Evolutionary conservation across 2,888 invertebrate species (phyloP), one percentile per base, ranked within the genome.

Genomic region (Leucania comma): DNA sequence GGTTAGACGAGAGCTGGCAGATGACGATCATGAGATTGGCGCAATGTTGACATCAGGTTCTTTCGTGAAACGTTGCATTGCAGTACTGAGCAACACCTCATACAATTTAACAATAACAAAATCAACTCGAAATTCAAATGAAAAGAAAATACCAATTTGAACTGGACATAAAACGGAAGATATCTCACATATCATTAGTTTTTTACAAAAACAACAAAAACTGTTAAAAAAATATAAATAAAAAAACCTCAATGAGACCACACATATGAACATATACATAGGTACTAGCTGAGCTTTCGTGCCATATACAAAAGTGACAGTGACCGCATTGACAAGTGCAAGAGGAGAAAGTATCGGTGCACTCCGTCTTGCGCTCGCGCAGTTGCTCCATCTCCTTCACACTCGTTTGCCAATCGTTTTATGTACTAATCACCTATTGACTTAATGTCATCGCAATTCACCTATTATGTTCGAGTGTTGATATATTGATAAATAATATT

Each of bases 281-380:
- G 17, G 8, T 48, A 51, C 66, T 14, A 35, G 58, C 42, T 24
- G 57, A 80, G 66, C 72, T 80, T 73, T 80, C 59, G 62, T 73
- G 29, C 62, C 80, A 83, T 77, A 85, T 68, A 77, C 63, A 87
- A 87, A 82, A 88, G 88, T 88, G 89, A 88, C 90, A 90, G 88
- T 90, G 89, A 84, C 90, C 86, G 89, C 86, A 79, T 83, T 88
- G 87, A 88, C 87, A 89, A 88, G 87, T 91, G 87, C 88, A 87
- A 74, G 67, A 84, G 83, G 72, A 81, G 86, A 85, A 85, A 85
- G 85, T 84, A 58, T 68, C 56, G 29, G 53, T 75, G 80, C 80
- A 75, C 54, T 70, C 59, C 56, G 68, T 75, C 76, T 68, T 64
- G 79, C 76, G 72, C 81, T 58, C 46, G 65, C 68, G 56, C 63